These are phyloP conservation scores for Altica lythri DNA, from an alignment of 2,888 invertebrate genomes.

Conservation along the genomic window DNA sequence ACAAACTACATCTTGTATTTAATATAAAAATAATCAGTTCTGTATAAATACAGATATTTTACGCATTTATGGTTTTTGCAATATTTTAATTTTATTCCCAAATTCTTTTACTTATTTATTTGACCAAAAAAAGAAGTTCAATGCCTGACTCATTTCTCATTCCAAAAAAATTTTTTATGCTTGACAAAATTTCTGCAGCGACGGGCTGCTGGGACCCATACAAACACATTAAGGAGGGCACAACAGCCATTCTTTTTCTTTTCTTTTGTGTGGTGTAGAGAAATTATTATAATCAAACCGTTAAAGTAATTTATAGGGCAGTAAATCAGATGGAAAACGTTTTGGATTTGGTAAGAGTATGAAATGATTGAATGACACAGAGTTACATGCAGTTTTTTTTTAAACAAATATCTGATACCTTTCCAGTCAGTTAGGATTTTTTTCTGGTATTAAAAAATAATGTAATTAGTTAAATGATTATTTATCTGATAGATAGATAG, in stretches of 20 bases:
- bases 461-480: too few relatives aligned
- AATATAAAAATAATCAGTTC: too few relatives aligned
- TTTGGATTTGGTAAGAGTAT: too few relatives aligned
- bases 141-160: neutral
- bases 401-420: neutral
- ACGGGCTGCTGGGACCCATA: neutral
- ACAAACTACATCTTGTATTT: too few relatives aligned
- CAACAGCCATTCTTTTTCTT: neutral
- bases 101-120: too few relatives aligned
- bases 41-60: too few relatives aligned
- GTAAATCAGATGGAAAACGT: neutral
- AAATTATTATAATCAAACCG: conserved; percentile 21
- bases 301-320: conserved; percentile 14
- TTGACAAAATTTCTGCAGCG: conserved; percentile 4
- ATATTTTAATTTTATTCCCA: too few relatives aligned
- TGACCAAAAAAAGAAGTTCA: too few relatives aligned
- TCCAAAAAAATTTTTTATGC: conserved; percentile 10
- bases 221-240: conserved; percentile 9
- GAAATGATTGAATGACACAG: too few relatives aligned
- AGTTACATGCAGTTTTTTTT: too few relatives aligned
- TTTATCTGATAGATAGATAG: too few relatives aligned
- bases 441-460: neutral
- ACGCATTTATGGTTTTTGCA: too few relatives aligned
- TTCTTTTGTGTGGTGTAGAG: conserved; percentile 9
- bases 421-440: neutral